These are phyloP conservation scores for Tinea pellionella DNA, from an alignment of 2,888 invertebrate genomes.

Conservation along the genomic window DNA sequence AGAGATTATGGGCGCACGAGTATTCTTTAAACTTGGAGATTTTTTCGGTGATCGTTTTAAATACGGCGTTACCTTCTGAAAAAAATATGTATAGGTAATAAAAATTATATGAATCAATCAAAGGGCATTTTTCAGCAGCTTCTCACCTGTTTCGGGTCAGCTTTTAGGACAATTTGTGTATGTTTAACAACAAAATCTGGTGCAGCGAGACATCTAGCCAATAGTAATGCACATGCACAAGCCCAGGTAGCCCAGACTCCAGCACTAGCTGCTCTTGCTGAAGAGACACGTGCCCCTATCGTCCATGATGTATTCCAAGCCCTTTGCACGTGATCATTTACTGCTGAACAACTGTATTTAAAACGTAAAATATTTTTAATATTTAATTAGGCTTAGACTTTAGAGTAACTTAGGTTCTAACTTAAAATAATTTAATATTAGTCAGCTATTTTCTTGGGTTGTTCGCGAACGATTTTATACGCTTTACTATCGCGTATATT, in stretches of 20 bases:
- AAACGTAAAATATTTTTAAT: too few relatives aligned
- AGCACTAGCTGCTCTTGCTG: conserved; percentile 44
- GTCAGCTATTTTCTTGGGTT: too few relatives aligned
- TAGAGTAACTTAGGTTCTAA: too few relatives aligned
- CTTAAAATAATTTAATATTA: too few relatives aligned
- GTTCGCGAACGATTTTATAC: too few relatives aligned
- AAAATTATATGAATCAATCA: neutral
- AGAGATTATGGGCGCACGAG: conserved; percentile 32
- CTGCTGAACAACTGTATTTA: conserved; percentile 45
- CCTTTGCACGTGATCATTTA: conserved; percentile 33
- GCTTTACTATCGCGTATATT: too few relatives aligned
- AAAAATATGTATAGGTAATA: conserved; percentile 16
- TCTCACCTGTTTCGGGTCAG: conserved; percentile 30
- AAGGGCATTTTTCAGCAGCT: too few relatives aligned
- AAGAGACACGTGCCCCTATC: conserved; percentile 35
- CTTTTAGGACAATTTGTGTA: conserved; percentile 37
- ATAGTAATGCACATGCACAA: conserved; percentile 41
- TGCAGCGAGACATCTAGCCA: conserved; percentile 50
- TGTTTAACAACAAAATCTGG: conserved; percentile 46
- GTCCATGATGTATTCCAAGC: conserved; percentile 37
- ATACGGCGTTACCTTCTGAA: conserved; percentile 48
- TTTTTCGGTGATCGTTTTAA: conserved; percentile 34
- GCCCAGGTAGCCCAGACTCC: conserved; percentile 52
- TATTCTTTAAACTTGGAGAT: neutral
- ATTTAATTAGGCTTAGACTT: too few relatives aligned